These are phyloP conservation scores for Holothuria scabra DNA, from an alignment of 53 echinoderm and acorn worm genomes.

Conservation along the genomic window DNA sequence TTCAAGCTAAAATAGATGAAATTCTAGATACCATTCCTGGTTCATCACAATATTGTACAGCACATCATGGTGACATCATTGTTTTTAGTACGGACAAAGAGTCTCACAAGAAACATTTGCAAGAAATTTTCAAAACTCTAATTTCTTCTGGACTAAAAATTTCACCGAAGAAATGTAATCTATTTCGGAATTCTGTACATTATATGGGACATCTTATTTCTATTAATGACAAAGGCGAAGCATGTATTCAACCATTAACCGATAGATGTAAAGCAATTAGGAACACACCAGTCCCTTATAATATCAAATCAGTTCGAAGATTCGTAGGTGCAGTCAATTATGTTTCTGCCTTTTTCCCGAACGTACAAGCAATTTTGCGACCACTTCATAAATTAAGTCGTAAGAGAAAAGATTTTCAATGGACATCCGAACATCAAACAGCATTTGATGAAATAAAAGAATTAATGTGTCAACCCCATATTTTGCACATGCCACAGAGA, in stretches of 20 bases:
- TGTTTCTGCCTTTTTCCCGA: too few species aligned
- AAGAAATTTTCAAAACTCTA: slow-evolving; percentile 1
- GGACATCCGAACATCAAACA: too few species aligned
- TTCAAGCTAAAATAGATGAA: slow-evolving; percentile 28
- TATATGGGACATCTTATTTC: slow-evolving; percentile 38
- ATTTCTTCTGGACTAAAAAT: slow-evolving; percentile 18
- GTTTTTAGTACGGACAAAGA: slow-evolving; percentile 9
- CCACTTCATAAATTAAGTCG: too few species aligned
- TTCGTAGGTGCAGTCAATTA: too few species aligned
- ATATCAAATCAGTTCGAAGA: too few species aligned
- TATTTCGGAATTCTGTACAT: not conserved
- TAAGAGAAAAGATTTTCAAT: too few species aligned
- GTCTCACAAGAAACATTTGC: not conserved
- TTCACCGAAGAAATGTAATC: slow-evolving; percentile 27
- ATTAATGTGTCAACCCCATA: too few species aligned
- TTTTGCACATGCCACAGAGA: too few species aligned
- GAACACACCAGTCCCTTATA: slow-evolving; percentile 26
- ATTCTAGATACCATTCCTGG: not conserved
- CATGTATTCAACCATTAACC: slow-evolving; percentile 11
- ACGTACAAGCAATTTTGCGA: too few species aligned
- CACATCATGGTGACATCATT: slow-evolving; percentile 49
- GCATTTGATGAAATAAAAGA: too few species aligned
- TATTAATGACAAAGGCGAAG: slow-evolving; percentile 16
- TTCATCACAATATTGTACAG: slow-evolving; percentile 44
- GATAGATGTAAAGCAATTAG: not conserved